Evolutionary conservation across 1,140 invertebrate species (phyloP), one percentile per base, ranked within the genome.

Genomic region (Apolygus lucorum): DNA sequence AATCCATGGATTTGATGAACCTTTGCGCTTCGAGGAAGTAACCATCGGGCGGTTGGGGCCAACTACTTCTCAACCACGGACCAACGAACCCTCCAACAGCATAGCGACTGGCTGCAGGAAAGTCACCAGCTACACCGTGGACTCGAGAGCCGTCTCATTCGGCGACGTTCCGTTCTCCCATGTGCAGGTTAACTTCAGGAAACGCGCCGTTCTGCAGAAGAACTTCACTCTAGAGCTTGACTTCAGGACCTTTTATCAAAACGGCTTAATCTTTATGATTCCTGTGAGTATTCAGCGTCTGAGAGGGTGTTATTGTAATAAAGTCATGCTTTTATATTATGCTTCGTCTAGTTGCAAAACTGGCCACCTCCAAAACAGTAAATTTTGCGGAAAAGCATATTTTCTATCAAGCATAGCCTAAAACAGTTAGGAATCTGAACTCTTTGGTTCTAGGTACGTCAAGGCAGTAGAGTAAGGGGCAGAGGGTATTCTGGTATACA

Each of bases 211-310:
- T 69, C 85, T 88, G 81, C 83, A 85, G 69, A 85, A 85, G 70
- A 85, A 87, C 74, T 93, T 92, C 74, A 83, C 84, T 4, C 79
- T 95, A 29, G 86, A 89, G 67, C 88, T 96, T 73, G 87, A 91
- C 73, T 91, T 96, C 75, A 81, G 93, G 27, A 95, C 93, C 0
- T 93, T 90, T 75, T 90, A 93, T 78, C 85, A 86, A 0, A 88
- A 93, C 75, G 93, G 93, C 42, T 77, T 95, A 67, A 78, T 96
- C 2, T 87, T 92, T 64, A 80, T 93, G 2, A 83, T 90, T 49
- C 85, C 87, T 13, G 88, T 90, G 82, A 80, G 80, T 78, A 68
- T 21, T 21, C 1, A 24, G 21, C 2, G 67, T 28, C 4, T 17
- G 34, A 4, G 34, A 17, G 17, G 34, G n/a, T n/a, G n/a, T n/a